phyloP scores from a whole-genome alignment of 2,113 vertebrate species.

The Misgurnus anguillicaudatus region DNA sequence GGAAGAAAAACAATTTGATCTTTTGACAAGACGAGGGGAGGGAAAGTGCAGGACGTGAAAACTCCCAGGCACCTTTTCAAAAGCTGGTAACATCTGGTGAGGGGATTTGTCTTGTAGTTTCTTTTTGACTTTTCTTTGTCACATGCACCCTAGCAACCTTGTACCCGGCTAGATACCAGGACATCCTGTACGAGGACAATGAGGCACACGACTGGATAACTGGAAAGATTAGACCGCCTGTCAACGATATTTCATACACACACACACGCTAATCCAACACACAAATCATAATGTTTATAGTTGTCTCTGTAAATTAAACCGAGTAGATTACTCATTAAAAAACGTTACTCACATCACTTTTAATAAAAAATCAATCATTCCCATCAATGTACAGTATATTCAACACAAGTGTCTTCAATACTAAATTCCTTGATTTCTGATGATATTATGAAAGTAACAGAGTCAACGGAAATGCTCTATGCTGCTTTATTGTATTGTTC shows the following conservation, averaged over 20 bases:
- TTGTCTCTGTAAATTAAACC: too few relatives aligned
- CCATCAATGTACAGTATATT: too few relatives aligned
- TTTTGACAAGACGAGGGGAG: slow-evolving; percentile 56
- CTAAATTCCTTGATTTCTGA: too few relatives aligned
- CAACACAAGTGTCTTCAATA: neutral
- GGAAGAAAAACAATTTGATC: slow-evolving; percentile 56
- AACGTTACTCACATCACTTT: neutral
- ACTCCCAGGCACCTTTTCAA: slow-evolving; percentile 59
- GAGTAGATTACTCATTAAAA: too few relatives aligned
- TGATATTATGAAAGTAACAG: too few relatives aligned
- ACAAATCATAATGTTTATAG: neutral
- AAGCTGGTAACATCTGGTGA: slow-evolving; percentile 69
- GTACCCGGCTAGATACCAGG: slow-evolving; percentile 69
- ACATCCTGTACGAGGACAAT: slow-evolving; percentile 76
- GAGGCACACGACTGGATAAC: slow-evolving; percentile 42
- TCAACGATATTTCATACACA: neutral
- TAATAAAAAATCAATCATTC: neutral
- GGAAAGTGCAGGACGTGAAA: slow-evolving; percentile 56
- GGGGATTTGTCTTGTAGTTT: slow-evolving; percentile 64
- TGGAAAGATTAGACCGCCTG: slow-evolving; percentile 26
- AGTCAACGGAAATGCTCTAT: too few relatives aligned
- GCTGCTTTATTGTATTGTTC: slow-evolving; percentile 15
- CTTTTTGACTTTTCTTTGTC: slow-evolving; percentile 30
- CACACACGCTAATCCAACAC: neutral
- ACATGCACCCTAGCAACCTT: slow-evolving; percentile 45